These are phyloP conservation scores for Grus americana DNA, from an alignment of 2,113 vertebrate genomes.

Conservation along the genomic window DNA sequence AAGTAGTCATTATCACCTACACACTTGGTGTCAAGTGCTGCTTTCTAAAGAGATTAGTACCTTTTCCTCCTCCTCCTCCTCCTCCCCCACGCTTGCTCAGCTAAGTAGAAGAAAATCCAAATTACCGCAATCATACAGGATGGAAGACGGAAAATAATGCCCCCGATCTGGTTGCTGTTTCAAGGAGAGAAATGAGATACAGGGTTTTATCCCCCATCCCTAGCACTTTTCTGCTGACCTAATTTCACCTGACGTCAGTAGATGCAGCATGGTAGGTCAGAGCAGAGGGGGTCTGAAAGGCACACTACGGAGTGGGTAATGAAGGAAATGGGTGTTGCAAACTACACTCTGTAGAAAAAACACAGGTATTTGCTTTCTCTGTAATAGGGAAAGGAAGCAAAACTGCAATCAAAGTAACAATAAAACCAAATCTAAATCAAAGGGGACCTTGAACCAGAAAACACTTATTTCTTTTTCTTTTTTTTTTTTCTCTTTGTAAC, in stretches of 20 bases:
- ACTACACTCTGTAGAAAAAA: neutral
- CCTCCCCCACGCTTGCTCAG: neutral
- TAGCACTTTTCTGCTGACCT: neutral
- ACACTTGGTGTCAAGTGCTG: constrained; percentile 46
- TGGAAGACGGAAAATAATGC: neutral
- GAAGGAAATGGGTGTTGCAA: neutral
- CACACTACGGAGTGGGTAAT: accelerated
- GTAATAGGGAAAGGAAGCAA: neutral
- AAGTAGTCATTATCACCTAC: constrained; percentile 60
- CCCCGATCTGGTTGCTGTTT: neutral
- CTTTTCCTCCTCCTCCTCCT: constrained; percentile 20
- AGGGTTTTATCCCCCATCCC: neutral
- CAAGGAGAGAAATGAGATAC: neutral
- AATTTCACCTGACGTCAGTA: neutral
- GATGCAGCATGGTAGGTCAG: neutral
- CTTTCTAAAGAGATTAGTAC: constrained; percentile 55
- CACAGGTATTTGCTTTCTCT: neutral
- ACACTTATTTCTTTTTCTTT: accelerated
- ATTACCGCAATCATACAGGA: neutral
- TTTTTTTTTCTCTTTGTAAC: neutral
- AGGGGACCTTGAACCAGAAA: neutral
- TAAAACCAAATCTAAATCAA: neutral
- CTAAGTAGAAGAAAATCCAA: constrained; percentile 38
- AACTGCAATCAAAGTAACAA: neutral
- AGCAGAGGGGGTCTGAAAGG: neutral